Evolutionary conservation across 1,140 invertebrate species (phyloP).

Genomic region (Zaprionus ornatus): DNA sequence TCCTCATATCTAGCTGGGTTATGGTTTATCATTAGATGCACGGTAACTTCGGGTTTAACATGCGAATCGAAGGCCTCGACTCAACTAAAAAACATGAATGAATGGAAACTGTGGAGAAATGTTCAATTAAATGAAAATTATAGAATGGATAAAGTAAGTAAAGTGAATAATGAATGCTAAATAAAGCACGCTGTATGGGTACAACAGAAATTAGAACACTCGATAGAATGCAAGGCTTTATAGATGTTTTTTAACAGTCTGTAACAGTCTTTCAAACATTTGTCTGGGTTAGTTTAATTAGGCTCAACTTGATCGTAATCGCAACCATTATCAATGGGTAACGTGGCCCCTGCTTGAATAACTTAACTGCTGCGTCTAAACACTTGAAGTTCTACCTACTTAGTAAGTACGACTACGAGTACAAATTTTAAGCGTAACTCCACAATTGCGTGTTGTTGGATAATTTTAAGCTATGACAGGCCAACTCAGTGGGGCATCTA

Average conservation of each 20-base stretch:
- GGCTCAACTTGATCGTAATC: neutral
- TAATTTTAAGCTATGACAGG: constrained; percentile 45
- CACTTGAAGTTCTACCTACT: constrained; percentile 1
- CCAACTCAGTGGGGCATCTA: constrained; percentile 21
- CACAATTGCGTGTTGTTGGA: constrained; percentile 58
- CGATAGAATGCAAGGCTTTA: neutral
- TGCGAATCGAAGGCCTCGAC: constrained; percentile 37
- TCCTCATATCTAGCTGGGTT: constrained; percentile 10
- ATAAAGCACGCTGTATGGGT: neutral
- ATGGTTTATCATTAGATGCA: constrained; percentile 59
- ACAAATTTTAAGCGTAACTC: constrained; percentile 10
- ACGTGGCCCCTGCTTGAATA: neutral
- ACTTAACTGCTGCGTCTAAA: constrained; percentile 4
- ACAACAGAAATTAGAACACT: neutral
- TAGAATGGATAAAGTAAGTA: neutral
- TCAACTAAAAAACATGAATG: constrained; percentile 34
- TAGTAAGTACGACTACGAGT: constrained; percentile 6
- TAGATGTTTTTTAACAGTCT: no score
- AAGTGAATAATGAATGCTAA: neutral
- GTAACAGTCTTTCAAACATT: no score
- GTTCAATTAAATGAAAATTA: constrained; percentile 3
- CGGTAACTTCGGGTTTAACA: constrained; percentile 35
- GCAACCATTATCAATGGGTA: constrained; percentile 1
- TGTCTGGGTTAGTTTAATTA: neutral
- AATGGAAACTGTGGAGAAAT: constrained; percentile 27